A percentile compares a stretch with the other conserved stretches of the same genome.
Conservation (phyloP, 2,113 vertebrate species). For the Macrotis lagotis region DNA sequence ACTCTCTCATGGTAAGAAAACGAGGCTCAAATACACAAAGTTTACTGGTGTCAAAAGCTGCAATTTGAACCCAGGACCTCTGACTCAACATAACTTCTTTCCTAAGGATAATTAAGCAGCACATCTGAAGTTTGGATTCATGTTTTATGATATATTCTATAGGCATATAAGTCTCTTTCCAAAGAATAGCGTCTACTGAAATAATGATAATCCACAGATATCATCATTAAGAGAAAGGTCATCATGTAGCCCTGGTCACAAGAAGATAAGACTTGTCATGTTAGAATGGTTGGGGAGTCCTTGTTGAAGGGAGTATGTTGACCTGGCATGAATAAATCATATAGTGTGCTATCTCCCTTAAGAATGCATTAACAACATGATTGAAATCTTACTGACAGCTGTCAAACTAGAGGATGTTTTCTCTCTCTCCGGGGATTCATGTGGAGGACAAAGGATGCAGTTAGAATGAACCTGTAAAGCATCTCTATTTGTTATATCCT, state of each 20-base stretch:
- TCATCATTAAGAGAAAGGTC: background rate
- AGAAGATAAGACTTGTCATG: background rate
- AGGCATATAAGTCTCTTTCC: background rate
- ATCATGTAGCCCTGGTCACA: background rate
- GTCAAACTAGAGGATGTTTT: background rate
- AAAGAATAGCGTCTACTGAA: background rate
- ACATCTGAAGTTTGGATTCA: background rate
- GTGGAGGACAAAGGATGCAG: background rate
- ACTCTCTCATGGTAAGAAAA: background rate
- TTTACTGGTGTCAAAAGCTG: background rate
- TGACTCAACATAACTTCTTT: background rate
- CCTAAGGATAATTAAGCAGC: background rate
- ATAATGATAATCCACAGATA: background rate
- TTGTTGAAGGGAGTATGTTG: background rate
- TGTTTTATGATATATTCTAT: background rate
- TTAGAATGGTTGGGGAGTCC: background rate
- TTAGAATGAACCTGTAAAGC: background rate
- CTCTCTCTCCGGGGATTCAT: background rate
- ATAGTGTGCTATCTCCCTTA: background rate
- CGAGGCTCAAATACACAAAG: background rate
- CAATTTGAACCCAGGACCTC: background rate
- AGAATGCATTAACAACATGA: background rate
- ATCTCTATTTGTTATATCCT: background rate
- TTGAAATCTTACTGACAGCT: background rate
- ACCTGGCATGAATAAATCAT: background rate